phyloP scores from a whole-genome alignment of 2,113 vertebrate species.

The Albula glossodonta region DNA sequence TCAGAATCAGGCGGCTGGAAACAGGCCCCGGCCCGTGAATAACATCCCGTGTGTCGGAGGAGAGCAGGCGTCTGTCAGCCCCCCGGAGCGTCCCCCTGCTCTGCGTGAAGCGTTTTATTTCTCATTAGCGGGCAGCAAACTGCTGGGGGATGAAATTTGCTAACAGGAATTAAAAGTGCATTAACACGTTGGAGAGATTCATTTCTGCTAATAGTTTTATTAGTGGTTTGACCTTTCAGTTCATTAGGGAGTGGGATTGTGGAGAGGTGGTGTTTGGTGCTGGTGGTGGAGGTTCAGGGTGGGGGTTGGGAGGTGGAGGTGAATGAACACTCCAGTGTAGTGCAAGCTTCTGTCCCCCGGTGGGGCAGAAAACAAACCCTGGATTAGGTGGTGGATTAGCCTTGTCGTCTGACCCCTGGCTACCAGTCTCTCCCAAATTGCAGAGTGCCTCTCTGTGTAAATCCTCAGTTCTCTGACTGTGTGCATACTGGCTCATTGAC shows the following conservation, averaged over 20 bases:
- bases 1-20: conserved; percentile 75
- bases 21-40: conserved; percentile 78
- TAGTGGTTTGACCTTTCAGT: conserved; percentile 82
- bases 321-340: neutral
- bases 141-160: conserved; percentile 83
- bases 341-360: neutral
- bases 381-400: neutral
- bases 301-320: conserved; percentile 21
- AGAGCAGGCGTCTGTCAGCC: conserved; percentile 48
- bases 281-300: neutral
- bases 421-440: neutral
- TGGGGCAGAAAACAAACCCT: conserved; percentile 9
- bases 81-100: conserved; percentile 45
- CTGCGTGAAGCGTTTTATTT: conserved; percentile 76
- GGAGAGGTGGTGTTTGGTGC: conserved; percentile 48
- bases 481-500: neutral
- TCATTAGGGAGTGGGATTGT: conserved; percentile 72
- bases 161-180: conserved; percentile 85
- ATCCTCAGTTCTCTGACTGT: neutral
- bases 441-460: neutral
- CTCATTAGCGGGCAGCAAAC: conserved; percentile 79
- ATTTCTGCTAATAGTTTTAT: conserved; percentile 82
- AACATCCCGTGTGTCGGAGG: conserved; percentile 65
- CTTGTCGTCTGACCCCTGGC: neutral
- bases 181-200: conserved; percentile 81